These are phyloP conservation scores for Sarcophilus harrisii DNA, from an alignment of 2,797 vertebrate species.

Conservation along the genomic window DNA sequence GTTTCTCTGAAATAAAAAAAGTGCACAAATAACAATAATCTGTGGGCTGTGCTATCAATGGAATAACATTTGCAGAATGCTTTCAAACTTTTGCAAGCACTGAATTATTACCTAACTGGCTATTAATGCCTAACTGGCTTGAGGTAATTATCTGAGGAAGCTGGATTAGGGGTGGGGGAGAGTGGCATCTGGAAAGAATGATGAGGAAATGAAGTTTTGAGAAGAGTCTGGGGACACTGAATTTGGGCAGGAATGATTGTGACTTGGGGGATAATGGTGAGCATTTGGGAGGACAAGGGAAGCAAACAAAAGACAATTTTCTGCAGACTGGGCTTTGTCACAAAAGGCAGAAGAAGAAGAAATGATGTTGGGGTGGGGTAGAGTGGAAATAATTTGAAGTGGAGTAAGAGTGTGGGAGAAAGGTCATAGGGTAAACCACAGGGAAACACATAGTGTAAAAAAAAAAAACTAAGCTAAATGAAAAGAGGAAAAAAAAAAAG, in stretches of 20 bases:
- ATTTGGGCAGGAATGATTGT: not conserved
- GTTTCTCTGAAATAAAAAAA: not conserved
- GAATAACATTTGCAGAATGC: not conserved
- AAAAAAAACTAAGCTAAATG: not conserved
- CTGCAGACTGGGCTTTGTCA: not conserved
- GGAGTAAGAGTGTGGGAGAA: not conserved
- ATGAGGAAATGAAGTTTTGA: slow-evolving; percentile 2
- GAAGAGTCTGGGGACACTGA: not conserved
- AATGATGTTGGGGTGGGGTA: not conserved
- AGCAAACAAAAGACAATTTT: not conserved
- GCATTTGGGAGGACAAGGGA: slow-evolving; percentile 5
- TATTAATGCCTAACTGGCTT: not conserved
- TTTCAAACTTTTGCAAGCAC: slow-evolving; percentile 23
- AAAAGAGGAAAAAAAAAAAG: not conserved
- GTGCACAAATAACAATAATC: not conserved
- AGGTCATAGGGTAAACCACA: not conserved
- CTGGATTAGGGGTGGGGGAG: not conserved
- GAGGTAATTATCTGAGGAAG: not conserved
- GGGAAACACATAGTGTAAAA: not conserved
- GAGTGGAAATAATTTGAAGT: not conserved
- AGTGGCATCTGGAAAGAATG: slow-evolving; percentile 36
- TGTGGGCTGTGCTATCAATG: not conserved
- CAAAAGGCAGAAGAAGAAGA: not conserved
- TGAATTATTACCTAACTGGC: slow-evolving; percentile 4
- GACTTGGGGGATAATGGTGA: not conserved